Conservation (phyloP, 1,140 invertebrate genomes). For the Sinella curviseta region DNA sequence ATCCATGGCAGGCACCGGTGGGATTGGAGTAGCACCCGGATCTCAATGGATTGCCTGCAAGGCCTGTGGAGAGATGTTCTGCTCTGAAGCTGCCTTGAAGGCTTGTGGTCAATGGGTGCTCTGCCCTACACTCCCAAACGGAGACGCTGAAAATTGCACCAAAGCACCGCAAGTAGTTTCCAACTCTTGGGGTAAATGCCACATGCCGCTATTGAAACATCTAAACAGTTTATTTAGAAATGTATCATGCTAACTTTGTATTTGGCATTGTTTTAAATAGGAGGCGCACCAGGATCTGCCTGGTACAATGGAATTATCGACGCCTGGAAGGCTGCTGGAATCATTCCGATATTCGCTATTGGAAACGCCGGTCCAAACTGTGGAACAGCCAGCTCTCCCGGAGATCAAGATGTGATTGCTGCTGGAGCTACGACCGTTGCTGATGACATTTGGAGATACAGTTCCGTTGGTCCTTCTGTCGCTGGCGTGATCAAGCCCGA, state of each 20-base stretch:
- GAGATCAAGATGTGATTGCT: neutral
- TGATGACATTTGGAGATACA: neutral
- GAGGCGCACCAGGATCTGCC: constrained; percentile 19
- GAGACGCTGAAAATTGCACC: neutral
- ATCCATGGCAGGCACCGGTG: neutral
- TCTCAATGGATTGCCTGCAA: constrained; percentile 3
- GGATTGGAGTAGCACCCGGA: neutral
- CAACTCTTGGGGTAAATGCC: constrained; percentile 29
- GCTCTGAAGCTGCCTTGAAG: neutral
- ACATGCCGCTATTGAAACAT: neutral
- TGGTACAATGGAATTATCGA: constrained; percentile 30
- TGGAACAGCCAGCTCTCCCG: neutral
- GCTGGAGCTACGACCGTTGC: neutral
- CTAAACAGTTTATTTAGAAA: neutral
- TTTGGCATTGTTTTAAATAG: neutral
- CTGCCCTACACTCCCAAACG: constrained; percentile 11
- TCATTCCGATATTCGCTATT: constrained; percentile 34
- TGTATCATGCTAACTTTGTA: neutral
- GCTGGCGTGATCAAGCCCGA: constrained; percentile 32
- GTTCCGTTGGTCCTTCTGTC: constrained; percentile 28
- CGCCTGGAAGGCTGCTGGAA: constrained; percentile 24
- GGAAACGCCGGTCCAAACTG: constrained; percentile 6
- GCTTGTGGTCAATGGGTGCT: constrained; percentile 21
- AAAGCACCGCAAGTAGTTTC: constrained; percentile 1
- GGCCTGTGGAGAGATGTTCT: neutral